Evolutionary conservation across 2,797 vertebrate species (phyloP).

Genomic region (Acanthis flammea): DNA sequence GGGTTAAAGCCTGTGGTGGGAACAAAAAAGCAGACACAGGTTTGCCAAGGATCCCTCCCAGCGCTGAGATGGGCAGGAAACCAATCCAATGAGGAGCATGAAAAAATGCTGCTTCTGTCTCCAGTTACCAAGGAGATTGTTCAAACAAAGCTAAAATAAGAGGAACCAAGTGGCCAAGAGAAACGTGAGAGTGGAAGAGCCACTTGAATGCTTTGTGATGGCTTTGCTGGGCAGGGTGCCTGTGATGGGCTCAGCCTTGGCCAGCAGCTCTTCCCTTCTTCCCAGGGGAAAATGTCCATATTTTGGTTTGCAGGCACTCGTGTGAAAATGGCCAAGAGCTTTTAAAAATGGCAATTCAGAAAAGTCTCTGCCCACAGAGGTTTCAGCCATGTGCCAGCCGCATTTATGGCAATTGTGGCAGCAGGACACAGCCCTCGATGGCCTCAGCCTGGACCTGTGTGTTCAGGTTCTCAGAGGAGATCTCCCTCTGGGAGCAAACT

Average conservation of each 20-base stretch:
- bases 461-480: neutral
- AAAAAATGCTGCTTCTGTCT: conserved; percentile 65
- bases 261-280: neutral
- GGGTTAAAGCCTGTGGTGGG: neutral
- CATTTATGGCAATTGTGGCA: neutral
- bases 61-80: conserved; percentile 45
- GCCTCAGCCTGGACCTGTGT: neutral
- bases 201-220: conserved; percentile 49
- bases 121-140: conserved; percentile 75
- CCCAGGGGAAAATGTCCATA: accelerated
- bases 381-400: neutral
- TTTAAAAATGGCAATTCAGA: neutral
- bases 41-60: conserved; percentile 5
- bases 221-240: conserved; percentile 9
- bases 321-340: neutral
- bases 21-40: neutral
- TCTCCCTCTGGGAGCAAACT: neutral
- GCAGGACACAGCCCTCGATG: neutral
- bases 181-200: conserved; percentile 61
- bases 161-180: conserved; percentile 54
- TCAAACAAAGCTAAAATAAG: conserved; percentile 78
- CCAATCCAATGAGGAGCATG: conserved; percentile 38
- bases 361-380: neutral
- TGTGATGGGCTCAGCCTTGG: neutral
- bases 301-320: neutral